Percentiles rank a stretch among this genome's conserved stretches.
phyloP scores from a whole-genome alignment of 1,140 invertebrate species.

The Asbolus verrucosus region DNA sequence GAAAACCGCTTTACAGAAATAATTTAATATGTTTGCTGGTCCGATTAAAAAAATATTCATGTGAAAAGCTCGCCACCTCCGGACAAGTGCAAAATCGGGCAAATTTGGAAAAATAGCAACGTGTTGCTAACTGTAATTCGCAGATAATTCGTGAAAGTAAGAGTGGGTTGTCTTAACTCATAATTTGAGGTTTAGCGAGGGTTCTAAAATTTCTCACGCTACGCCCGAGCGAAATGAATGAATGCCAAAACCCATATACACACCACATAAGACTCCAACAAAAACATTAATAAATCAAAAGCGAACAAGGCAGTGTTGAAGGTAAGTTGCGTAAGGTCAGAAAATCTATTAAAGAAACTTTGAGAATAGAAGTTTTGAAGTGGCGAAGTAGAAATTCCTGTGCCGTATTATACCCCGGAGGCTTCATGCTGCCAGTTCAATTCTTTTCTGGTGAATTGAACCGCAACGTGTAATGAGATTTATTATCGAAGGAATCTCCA shows the following conservation, averaged over 20 bases:
- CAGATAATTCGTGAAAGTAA: too few species aligned
- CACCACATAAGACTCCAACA: conserved; percentile 29
- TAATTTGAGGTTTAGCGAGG: too few species aligned
- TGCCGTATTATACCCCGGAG: conserved; percentile 1
- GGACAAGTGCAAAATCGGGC: too few species aligned
- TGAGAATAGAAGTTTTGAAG: conserved; percentile 35
- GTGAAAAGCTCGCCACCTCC: too few species aligned
- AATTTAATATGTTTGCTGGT: too few species aligned
- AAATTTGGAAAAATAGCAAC: too few species aligned
- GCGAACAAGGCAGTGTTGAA: conserved; percentile 9
- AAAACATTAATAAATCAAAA: conserved; percentile 34
- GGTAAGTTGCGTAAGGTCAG: conserved; percentile 19
- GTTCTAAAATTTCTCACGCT: not conserved
- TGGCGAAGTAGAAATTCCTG: conserved; percentile 25
- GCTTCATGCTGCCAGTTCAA: too few species aligned
- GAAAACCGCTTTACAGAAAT: too few species aligned
- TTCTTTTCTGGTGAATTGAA: conserved; percentile 46
- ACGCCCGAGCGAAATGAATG: conserved; percentile 15
- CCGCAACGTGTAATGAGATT: conserved; percentile 50
- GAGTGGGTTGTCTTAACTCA: too few species aligned
- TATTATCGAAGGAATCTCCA: conserved; percentile 48
- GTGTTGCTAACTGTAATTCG: too few species aligned
- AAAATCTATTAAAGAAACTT: conserved; percentile 13
- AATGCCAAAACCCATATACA: conserved; percentile 14
- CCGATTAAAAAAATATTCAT: too few species aligned